Conservation (phyloP, 2,888 invertebrate genomes). For the Euphydryas editha region DNA sequence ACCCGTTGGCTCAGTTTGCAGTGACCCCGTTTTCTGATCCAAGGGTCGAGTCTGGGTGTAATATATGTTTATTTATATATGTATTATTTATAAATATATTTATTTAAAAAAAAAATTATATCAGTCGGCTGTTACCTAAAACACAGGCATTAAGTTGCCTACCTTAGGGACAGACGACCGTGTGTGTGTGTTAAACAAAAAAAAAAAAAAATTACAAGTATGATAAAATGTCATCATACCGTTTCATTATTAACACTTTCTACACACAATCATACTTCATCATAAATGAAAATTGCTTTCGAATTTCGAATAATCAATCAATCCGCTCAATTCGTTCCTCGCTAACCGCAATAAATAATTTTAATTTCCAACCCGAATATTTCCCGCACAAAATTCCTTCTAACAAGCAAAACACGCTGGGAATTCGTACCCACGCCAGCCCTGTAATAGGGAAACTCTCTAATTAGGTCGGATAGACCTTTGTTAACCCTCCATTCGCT, state of each 20-base stretch:
- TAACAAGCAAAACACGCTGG: constrained; percentile 40
- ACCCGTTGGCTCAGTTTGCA: too few relatives aligned
- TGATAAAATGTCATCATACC: not conserved
- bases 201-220: not conserved
- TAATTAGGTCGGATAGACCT: constrained; percentile 54
- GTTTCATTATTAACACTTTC: not conserved
- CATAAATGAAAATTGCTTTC: constrained; percentile 2
- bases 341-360: constrained; percentile 29
- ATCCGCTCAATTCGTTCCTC: not conserved
- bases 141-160: too few relatives aligned
- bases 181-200: too few relatives aligned
- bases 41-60: too few relatives aligned
- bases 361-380: constrained; percentile 27
- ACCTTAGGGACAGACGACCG: too few relatives aligned
- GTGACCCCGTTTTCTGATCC: too few relatives aligned
- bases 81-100: too few relatives aligned
- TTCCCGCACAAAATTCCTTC: constrained; percentile 31
- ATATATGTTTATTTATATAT: too few relatives aligned
- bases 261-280: not conserved
- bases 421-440: constrained; percentile 37
- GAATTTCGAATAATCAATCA: constrained; percentile 5
- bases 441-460: constrained; percentile 43
- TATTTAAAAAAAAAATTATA: too few relatives aligned
- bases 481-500: constrained; percentile 43
- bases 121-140: too few relatives aligned